phyloP scores from a whole-genome alignment of 2,888 invertebrate genomes.

The Rotaria socialis region DNA sequence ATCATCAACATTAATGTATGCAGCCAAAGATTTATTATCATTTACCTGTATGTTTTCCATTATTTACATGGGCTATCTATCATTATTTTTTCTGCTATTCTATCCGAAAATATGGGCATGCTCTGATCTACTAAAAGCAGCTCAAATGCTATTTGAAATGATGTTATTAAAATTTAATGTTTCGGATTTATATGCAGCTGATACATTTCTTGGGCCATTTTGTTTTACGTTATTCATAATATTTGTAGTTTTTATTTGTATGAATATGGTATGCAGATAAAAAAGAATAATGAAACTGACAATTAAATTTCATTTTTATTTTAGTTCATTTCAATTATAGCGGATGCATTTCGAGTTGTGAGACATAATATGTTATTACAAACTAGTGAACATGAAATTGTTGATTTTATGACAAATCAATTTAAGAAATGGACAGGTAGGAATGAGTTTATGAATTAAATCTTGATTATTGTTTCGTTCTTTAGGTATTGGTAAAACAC shows the following conservation, averaged over 20 bases:
- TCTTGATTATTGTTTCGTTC: not conserved
- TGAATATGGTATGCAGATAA: conserved; percentile 12
- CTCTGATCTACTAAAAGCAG: conserved; percentile 13
- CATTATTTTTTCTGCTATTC: conserved; percentile 25
- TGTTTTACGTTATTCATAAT: not conserved
- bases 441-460: not conserved
- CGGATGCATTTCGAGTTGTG: not conserved
- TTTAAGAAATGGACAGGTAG: conserved; percentile 10
- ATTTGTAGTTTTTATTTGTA: conserved; percentile 33
- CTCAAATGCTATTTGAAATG: conserved; percentile 42
- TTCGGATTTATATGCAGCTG: conserved; percentile 27
- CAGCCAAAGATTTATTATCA: conserved; percentile 52
- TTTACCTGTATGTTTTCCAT: conserved; percentile 58
- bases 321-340: conserved; percentile 4
- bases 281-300: not conserved
- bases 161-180: conserved; percentile 45
- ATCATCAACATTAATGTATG: conserved; percentile 53
- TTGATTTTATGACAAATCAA: not conserved
- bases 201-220: not conserved
- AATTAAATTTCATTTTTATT: not conserved
- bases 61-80: conserved; percentile 55
- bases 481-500: not conserved
- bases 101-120: not conserved
- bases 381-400: conserved; percentile 28
- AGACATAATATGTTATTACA: not conserved